Conservation (phyloP, 1,140 invertebrate genomes). For the Cepaea nemoralis region DNA sequence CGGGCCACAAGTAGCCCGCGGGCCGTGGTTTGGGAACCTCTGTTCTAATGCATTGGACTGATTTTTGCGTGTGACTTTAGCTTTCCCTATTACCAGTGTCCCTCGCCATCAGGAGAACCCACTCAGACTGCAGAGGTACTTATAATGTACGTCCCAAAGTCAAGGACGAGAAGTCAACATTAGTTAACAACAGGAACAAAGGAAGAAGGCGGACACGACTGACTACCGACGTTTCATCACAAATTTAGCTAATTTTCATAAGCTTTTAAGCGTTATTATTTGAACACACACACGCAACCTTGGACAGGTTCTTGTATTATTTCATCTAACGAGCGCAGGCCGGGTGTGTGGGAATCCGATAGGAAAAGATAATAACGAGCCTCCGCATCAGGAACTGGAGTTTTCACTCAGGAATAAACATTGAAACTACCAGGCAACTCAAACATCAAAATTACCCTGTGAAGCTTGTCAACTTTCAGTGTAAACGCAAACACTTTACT, state of each 20-base stretch:
- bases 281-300: background rate
- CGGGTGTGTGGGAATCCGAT: background rate
- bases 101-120: no score
- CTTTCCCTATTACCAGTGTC: no score
- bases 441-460: background rate
- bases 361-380: background rate
- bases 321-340: background rate
- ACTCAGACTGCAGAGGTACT: no score
- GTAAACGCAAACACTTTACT: background rate
- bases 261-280: background rate
- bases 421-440: background rate
- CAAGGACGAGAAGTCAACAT: no score
- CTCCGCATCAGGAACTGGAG: background rate
- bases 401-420: constrained; percentile 7
- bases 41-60: no score
- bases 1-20: no score
- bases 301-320: background rate
- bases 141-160: no score
- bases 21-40: no score
- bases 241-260: background rate
- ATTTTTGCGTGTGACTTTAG: no score
- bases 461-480: background rate
- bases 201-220: no score
- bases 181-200: no score
- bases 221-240: background rate